These are phyloP conservation scores for Stichopus chloronotus DNA, from an alignment of 35 echinoderm and acorn worm species.

Conservation along the genomic window DNA sequence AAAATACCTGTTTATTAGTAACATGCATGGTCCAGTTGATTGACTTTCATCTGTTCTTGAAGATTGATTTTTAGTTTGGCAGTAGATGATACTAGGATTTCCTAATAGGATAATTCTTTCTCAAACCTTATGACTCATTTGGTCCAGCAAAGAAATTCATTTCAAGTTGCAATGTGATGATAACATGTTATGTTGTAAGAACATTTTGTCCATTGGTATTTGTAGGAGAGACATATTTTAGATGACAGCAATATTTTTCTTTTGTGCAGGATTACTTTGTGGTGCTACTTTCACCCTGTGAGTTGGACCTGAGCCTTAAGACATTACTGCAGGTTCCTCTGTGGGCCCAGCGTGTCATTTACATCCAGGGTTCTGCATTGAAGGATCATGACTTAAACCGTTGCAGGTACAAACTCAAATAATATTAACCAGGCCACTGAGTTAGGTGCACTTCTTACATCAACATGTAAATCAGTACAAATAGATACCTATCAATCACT, in stretches of 20 bases:
- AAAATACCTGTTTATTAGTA: too few species aligned
- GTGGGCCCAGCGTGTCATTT: constrained; percentile 95
- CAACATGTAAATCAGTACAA: too few species aligned
- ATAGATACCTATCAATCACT: too few species aligned
- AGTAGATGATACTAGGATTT: too few species aligned
- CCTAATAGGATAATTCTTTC: too few species aligned
- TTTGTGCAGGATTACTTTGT: constrained; percentile 85
- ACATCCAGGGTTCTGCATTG: constrained; percentile 89
- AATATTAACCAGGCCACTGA: background rate
- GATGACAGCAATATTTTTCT: background rate
- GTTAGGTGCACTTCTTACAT: background rate
- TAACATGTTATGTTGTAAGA: background rate
- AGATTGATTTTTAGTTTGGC: too few species aligned
- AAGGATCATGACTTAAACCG: constrained; percentile 88
- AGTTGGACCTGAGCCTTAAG: constrained; percentile 79
- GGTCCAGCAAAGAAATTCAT: too few species aligned
- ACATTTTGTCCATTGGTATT: background rate
- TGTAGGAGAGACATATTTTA: background rate
- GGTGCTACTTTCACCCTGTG: constrained; percentile 91
- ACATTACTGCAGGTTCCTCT: constrained; percentile 85
- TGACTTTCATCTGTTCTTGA: too few species aligned
- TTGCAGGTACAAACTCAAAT: constrained; percentile 66
- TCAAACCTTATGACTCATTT: too few species aligned
- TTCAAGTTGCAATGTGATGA: too few species aligned
- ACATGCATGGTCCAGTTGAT: too few species aligned